These are phyloP conservation scores for Rhynchophorus ferrugineus DNA, from an alignment of 1,140 invertebrate genomes.

Conservation along the genomic window DNA sequence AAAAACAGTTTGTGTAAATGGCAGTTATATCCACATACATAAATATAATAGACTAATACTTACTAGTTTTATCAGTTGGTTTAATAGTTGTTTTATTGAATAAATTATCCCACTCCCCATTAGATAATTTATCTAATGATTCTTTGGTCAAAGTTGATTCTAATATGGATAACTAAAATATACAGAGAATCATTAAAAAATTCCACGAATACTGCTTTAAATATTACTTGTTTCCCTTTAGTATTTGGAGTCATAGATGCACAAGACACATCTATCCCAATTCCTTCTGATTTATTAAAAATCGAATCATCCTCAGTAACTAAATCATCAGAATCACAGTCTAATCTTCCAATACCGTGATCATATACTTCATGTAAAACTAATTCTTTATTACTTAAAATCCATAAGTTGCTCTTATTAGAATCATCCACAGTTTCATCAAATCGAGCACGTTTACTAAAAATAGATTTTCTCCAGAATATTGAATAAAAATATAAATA, in stretches of 20 bases:
- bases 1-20: conserved; percentile 14
- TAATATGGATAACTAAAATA: conserved; percentile 26
- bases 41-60: conserved; percentile 6
- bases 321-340: conserved; percentile 27
- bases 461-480: neutral
- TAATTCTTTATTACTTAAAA: conserved; percentile 27
- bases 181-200: neutral
- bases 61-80: conserved; percentile 25
- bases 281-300: conserved; percentile 22
- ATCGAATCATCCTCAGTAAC: conserved; percentile 26
- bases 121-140: conserved; percentile 24
- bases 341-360: conserved; percentile 29
- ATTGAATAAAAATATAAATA: conserved; percentile 1
- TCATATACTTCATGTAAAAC: conserved; percentile 29
- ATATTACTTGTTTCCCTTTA: conserved; percentile 25
- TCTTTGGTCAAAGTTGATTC: conserved; percentile 30
- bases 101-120: conserved; percentile 22
- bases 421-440: conserved; percentile 19
- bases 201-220: neutral
- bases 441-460: conserved; percentile 30
- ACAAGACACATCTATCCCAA: conserved; percentile 28
- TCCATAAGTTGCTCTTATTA: conserved; percentile 22
- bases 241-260: conserved; percentile 27
- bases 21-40: neutral
- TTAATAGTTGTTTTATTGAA: conserved; percentile 21